Base-by-base conservation (phyloP, 2,113 vertebrate genomes). In the Zosterops pallidus region DNA sequence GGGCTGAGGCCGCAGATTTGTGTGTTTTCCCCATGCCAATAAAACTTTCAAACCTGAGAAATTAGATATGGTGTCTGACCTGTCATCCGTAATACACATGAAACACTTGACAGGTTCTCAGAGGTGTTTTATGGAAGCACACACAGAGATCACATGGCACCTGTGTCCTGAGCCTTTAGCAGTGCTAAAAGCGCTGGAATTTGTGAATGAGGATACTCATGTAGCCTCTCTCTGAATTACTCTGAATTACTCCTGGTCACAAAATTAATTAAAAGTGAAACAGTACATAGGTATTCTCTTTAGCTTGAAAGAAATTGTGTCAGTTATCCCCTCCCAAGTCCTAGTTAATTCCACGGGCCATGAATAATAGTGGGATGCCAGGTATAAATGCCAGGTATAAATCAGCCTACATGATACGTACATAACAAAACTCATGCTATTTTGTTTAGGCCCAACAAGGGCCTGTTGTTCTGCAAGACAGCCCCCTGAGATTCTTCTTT, bases 351-450 rank as follows among this genome's bases (percentile, higher is more conserved):
- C 19, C 11, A 20, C 22, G 62, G 46, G 29, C 29, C 13, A 21
- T 53, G 31, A 85, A 44, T 2, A 52, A 33, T 11, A 55, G 33
- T 20, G 29, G 33, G 14, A 67, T 50, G 44, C 13, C 68, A 63
- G 79, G 13, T 74, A 39, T 9, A 77, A 83, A 56, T 72, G 42
- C 9, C 68, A 57, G 64, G 14, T 71, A 41, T 11, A 78, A 88
- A 55, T 83, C 6, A 15, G 42, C 11, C 33, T n/a, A 17, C 0
- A 0, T 69, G 31, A 35, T 33, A n/a, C 5, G 19, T 67, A 35
- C 24, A 11, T 47, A 55, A 37, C 14, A 49, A 16, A 57, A 53
- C 33, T 59, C 12, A 16, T n/a, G 35, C 20, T 9, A 41, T 77
- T 80, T 86, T 47, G 2, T 90, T 85, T 75, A 59, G 21, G 56